Percentiles rank a stretch among this genome's conserved stretches.
Evolutionary conservation across 92 coral and sea anemone species (phyloP).

Genomic region (Zoanthus sansibaricus): DNA sequence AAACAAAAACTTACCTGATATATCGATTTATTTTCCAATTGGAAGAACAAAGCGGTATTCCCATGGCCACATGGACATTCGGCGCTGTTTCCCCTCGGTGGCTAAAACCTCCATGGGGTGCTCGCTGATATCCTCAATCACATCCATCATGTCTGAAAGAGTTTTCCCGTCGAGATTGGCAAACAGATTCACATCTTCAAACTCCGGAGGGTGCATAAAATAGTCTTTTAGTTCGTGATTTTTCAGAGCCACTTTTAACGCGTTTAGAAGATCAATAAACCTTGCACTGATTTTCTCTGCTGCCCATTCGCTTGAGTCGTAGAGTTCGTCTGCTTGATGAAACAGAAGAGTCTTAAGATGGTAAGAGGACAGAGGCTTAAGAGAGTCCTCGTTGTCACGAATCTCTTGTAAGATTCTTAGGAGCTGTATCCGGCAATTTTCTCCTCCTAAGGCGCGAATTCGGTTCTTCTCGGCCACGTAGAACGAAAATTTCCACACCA

Average conservation of each 20-base stretch:
- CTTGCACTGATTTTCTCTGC: constrained; percentile 86
- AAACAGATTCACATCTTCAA: constrained; percentile 88
- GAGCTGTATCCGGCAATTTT: constrained; percentile 92
- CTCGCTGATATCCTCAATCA: constrained; percentile 77
- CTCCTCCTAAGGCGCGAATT: constrained; percentile 90
- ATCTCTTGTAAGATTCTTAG: constrained; percentile 94
- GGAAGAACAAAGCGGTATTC: constrained; percentile 86
- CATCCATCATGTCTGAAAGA: constrained; percentile 94
- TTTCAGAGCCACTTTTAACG: constrained; percentile 73
- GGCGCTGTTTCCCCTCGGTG: constrained; percentile 82
- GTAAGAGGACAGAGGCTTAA: constrained; percentile 89
- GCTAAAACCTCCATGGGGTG: constrained; percentile 81
- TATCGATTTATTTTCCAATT: constrained; percentile 52
- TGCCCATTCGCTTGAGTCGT: constrained; percentile 88
- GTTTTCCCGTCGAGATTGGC: constrained; percentile 90
- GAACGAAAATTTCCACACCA: constrained; percentile 92
- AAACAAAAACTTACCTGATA: background rate
- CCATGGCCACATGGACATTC: constrained; percentile 99
- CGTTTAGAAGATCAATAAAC: constrained; percentile 80
- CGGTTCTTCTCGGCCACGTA: constrained; percentile 97
- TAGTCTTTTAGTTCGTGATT: constrained; percentile 87
- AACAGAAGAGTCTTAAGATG: constrained; percentile 93
- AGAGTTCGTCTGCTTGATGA: constrained; percentile 88
- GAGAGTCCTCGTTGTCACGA: constrained; percentile 92
- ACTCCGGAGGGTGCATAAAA: constrained; percentile 99